Evolutionary conservation across 2,113 vertebrate genomes (phyloP).

Genomic region (Lycocorax pyrrhopterus): DNA sequence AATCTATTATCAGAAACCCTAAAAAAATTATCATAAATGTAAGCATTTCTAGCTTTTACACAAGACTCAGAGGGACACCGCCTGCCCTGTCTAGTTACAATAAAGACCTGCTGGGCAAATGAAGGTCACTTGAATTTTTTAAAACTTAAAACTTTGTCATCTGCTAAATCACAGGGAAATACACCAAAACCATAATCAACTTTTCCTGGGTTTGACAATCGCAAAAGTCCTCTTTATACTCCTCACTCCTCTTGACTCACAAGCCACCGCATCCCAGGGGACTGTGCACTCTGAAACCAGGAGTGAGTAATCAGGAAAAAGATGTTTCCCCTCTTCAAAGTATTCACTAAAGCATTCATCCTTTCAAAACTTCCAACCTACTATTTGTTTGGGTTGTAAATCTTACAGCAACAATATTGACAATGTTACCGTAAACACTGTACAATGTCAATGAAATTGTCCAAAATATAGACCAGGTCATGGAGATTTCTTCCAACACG

Average conservation of each 20-base stretch:
- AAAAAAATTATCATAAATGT: neutral
- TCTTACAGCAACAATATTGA: neutral
- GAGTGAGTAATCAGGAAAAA: conserved; percentile 67
- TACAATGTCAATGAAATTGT: neutral
- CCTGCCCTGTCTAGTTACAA: neutral
- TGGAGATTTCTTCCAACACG: neutral
- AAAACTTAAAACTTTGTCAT: neutral
- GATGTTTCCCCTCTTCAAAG: conserved; percentile 65
- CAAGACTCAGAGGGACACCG: neutral
- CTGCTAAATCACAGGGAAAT: neutral
- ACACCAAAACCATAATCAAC: neutral
- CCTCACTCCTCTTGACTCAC: conserved; percentile 34
- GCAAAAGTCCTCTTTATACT: neutral
- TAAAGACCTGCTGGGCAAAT: neutral
- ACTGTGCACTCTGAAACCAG: neutral
- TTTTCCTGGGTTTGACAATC: neutral
- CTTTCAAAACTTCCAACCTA: conserved; percentile 5
- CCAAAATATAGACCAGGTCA: neutral
- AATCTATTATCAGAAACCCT: neutral
- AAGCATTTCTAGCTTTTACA: neutral
- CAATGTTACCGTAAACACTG: neutral
- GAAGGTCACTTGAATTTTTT: neutral
- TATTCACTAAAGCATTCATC: conserved; percentile 16
- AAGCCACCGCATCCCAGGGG: neutral
- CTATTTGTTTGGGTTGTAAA: conserved; percentile 1